Base-by-base conservation (phyloP, 2,113 vertebrate species). In the Chroicocephalus ridibundus region DNA sequence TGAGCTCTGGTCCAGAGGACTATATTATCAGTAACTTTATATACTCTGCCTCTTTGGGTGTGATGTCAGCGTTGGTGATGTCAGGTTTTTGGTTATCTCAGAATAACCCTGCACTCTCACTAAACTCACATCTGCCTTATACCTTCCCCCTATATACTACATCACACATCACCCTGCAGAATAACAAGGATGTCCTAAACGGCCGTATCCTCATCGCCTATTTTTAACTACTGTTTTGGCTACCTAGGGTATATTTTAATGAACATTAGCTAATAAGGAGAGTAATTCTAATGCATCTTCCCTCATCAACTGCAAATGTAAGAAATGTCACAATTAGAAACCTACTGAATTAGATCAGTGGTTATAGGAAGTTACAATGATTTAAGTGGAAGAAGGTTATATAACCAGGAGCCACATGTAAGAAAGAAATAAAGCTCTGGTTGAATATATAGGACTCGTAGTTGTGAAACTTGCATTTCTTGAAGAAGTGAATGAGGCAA, bases 151-250 rank as follows among this genome's bases (percentile, higher is more conserved):
- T 54, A 18, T 38, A n/a, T 22, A 15, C 6, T 40, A 25, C 1
- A 1, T 34, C 54, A 51, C 36, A 9, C 6, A 2, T 61, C 36
- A 64, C 24, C 38, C 32, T n/a, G 24, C 22, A 71, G 44, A 42
- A 58, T 29, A 65, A 66, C 74, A 75, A 51, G 17, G 11, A 27
- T 75, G 5, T 54, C 64, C 32, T 66, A 42, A 74, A 95, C 94
- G 9, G 19, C 10, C 36, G 5, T 55, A 42, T 64, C 17, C 31
- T 82, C 55, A 60, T 21, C 0, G 0, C 15, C 25, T 66, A 36
- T 32, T 62, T 82, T 55, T 44, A 74, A 34, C 24, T 44, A 38
- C 18, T 13, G 47, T 69, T 80, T 88, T 34, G 22, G 9, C 18
- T 80, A 10, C 6, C 34, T 40, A 68, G 32, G 36, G 13, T 57